These are phyloP conservation scores for Chionodraco myersi DNA, from an alignment of 2,113 vertebrate genomes.

Conservation along the genomic window DNA sequence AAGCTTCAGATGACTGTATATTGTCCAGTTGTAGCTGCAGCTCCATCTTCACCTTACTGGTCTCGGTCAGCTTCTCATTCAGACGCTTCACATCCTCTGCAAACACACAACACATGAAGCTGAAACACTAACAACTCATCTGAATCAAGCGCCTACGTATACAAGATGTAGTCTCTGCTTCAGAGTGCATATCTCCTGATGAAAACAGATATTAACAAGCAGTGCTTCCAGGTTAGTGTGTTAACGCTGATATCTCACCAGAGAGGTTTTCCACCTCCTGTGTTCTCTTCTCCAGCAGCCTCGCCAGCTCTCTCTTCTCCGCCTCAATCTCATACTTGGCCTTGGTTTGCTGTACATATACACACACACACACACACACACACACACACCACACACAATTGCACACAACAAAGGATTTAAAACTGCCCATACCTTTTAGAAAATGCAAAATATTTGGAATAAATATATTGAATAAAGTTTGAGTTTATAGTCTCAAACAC, in stretches of 20 bases:
- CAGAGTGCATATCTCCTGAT: not conserved
- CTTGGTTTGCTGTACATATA: slow-evolving; percentile 78
- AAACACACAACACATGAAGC: slow-evolving; percentile 14
- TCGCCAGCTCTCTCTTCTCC: slow-evolving; percentile 93
- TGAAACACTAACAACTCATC: not conserved
- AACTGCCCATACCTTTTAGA: not conserved
- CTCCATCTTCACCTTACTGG: slow-evolving; percentile 89
- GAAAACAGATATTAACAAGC: not conserved
- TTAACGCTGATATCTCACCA: slow-evolving; percentile 78
- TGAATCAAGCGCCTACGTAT: not conserved
- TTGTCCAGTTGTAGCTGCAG: slow-evolving; percentile 95
- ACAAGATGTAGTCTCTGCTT: not conserved
- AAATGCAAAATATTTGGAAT: not conserved
- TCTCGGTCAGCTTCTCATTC: slow-evolving; percentile 91
- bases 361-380: too few species aligned
- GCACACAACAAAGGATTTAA: not conserved
- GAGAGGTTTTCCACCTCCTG: slow-evolving; percentile 94
- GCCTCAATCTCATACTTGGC: slow-evolving; percentile 94
- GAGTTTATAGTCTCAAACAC: not conserved
- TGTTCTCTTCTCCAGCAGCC: slow-evolving; percentile 90
- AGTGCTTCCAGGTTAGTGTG: not conserved
- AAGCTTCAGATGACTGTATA: slow-evolving; percentile 90
- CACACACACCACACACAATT: too few species aligned
- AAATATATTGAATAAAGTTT: not conserved
- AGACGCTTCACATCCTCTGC: slow-evolving; percentile 91